Evolutionary conservation across 1,140 invertebrate species (phyloP), one percentile per base, ranked within the genome.

Genomic region (Rhopalosiphum maidis): DNA sequence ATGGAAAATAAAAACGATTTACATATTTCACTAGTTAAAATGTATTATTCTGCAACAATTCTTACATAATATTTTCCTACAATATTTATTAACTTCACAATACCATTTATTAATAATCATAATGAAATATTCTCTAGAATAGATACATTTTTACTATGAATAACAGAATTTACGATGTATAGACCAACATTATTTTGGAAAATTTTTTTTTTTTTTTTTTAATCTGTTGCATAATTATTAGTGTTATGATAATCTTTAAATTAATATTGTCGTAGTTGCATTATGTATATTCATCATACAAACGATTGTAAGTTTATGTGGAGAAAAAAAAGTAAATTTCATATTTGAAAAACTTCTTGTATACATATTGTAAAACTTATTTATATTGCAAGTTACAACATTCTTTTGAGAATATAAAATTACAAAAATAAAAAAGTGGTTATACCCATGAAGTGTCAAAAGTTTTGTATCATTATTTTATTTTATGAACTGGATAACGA

Each of bases 281-380:
- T 41, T 43, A 25, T 41, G 41, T 9, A 25, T 25, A 43, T 41
- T 35, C 8, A 54, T 89, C 48, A 22, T 0, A 51, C 46, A 51
- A 51, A 51, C 46, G 23, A 54, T 54, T 54, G 46, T 54, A 54
- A 54, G 48, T 54, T 54, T 54, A 23, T 35, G 87, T 11, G 7
- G 21, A 25, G 22, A 54, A 54, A 89, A 51, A 88, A 87, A 87
- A n/a, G 15, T 30, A 86, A 89, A 48, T 54, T 89, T 1, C 18
- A 86, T 54, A n/a, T 89, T 54, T 89, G 48, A 37, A 89, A 88
- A 89, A 89, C 48, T 89, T 89, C 87, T 89, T 88, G 48, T 89
- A 89, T 89, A 54, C 87, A 89, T 89, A 89, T 89, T 89, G 87
- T 54, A 89, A 89, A 89, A 89, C 87, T 89, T 89, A 89, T 89